Base-by-base conservation (phyloP, 2,113 vertebrate species). In the Ivindomyrus marchei region DNA sequence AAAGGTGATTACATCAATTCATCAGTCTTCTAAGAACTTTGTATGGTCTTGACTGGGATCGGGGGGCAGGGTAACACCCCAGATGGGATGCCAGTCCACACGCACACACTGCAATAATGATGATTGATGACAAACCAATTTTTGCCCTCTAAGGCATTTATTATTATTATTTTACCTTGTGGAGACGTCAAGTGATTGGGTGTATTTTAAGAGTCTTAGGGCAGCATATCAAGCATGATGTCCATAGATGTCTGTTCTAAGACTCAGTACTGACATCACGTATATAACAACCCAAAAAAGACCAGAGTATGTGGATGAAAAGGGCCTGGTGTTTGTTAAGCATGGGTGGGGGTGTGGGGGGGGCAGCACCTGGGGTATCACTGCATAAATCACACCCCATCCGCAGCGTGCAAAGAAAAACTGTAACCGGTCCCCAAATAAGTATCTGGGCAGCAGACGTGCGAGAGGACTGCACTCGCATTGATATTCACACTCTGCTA, bases 401-500 rank as follows among this genome's bases (percentile, higher is more conserved):
- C 42, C 13, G 2, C 5, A 2, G 74, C 9, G 83, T 89, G 74
- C 66, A 52, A 19, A 49, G 36, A 39, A 31, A 84, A 70, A 70
- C 62, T n/a, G 24, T 6, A 77, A 85, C 70, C 1, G 58, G 2
- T 58, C 85, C 50, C n/a, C 83, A 42, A 83, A 53, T 56, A 90
- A 56, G 66, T 88, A 85, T 83, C 50, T 85, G 77, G 88, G 70
- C 74, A 83, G 47, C 74, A 83, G 52, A 56, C 36, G 80, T 90
- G 21, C 4, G 19, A 47, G 27, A 53, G 24, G 15, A 58, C 74
- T 77, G 66, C 49, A 88, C 74, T 74, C n/a, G 24, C 11, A 88
- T 90, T 88, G 31, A 88, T 85, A 90, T 88, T 90, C 90, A 88
- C 80, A 27, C 87, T 42, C 86, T 80, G 87, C 46, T 84, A 90